Evolutionary conservation across 2,888 invertebrate species (phyloP).

Genomic region (Caenorhabditis doughertyi): DNA sequence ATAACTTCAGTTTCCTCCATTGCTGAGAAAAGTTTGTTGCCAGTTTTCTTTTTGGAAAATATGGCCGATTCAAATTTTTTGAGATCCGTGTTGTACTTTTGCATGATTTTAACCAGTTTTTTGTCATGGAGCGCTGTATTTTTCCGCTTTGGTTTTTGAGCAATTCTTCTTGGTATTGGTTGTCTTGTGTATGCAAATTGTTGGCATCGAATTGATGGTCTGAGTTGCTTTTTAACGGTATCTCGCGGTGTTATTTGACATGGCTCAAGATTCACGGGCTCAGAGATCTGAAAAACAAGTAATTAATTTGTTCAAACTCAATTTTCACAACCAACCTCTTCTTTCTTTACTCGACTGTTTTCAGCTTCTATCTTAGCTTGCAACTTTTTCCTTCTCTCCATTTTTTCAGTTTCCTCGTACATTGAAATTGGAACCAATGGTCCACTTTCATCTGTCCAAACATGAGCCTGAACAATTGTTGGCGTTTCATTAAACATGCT

Average conservation of each 20-base stretch:
- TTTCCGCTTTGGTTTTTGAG: too few species aligned
- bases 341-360: neutral
- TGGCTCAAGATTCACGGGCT: too few species aligned
- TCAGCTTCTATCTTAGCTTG: neutral
- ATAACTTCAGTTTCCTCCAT: neutral
- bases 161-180: too few species aligned
- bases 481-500: neutral
- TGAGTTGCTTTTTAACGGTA: too few species aligned
- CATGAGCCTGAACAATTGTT: neutral
- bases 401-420: slow-evolving; percentile 1
- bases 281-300: too few species aligned
- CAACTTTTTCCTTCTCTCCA: neutral
- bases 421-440: slow-evolving; percentile 8
- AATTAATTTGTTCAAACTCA: too few species aligned
- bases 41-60: neutral
- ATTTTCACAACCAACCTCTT: too few species aligned
- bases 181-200: too few species aligned
- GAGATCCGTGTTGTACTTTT: neutral
- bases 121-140: neutral
- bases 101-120: neutral
- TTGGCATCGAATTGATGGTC: too few species aligned
- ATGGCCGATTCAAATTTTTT: neutral
- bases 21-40: neutral
- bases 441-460: slow-evolving; percentile 27
- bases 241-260: too few species aligned